Conservation (phyloP, 2,888 invertebrate genomes). For the Cyaniris semiargus region DNA sequence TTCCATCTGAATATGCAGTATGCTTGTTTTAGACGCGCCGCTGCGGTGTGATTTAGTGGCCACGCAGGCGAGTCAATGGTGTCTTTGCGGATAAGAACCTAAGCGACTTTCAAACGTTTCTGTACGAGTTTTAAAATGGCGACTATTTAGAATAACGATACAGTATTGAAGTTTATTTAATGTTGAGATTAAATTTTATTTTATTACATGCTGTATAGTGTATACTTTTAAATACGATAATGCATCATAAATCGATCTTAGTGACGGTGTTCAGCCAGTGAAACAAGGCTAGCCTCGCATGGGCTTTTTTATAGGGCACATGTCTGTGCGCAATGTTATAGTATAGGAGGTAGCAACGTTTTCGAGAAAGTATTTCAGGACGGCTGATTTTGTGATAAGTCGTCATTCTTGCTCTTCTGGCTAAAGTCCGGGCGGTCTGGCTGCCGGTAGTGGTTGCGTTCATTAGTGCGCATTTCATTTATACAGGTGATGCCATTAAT, state of each 20-base stretch:
- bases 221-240: not conserved
- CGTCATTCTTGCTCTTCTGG: too few relatives aligned
- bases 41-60: not conserved
- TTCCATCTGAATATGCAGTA: too few relatives aligned
- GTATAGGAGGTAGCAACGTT: too few relatives aligned
- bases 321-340: not conserved
- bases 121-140: conserved; percentile 5
- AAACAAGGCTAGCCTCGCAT: not conserved
- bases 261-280: not conserved
- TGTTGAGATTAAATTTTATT: conserved; percentile 19
- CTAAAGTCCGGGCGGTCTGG: too few relatives aligned
- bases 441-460: too few relatives aligned
- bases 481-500: too few relatives aligned
- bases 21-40: too few relatives aligned
- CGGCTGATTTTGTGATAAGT: too few relatives aligned
- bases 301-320: not conserved
- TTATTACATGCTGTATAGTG: not conserved
- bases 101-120: conserved; percentile 26
- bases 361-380: too few relatives aligned
- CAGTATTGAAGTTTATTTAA: not conserved
- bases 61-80: conserved; percentile 5
- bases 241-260: not conserved
- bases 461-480: too few relatives aligned
- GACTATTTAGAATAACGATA: conserved; percentile 7
- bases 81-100: conserved; percentile 23